Conservation (phyloP, 2,888 invertebrate genomes). For the Heteropelma amictum region DNA sequence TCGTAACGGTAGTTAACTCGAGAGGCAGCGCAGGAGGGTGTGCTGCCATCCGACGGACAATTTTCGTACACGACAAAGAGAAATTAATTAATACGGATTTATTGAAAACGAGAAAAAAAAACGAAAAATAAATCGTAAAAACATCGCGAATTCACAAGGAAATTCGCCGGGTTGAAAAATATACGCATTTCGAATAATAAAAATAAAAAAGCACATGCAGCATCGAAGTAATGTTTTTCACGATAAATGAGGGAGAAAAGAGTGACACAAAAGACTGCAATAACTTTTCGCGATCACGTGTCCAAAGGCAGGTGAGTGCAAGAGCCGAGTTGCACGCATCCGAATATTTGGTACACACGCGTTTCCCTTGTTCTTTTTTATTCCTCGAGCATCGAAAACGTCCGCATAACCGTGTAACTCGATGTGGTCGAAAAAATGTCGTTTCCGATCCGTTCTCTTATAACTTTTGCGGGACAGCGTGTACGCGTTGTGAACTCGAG, state of each 20-base stretch:
- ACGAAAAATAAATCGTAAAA: not conserved
- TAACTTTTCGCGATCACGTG: not conserved
- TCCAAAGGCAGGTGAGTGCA: not conserved
- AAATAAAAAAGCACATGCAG: not conserved
- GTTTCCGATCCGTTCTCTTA: not conserved
- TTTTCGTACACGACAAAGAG: not conserved
- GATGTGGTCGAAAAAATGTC: conserved; percentile 2
- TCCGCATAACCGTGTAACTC: no score
- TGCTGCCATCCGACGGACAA: not conserved
- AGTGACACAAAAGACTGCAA: no score
- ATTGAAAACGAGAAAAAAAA: not conserved
- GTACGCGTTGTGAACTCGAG: conserved; percentile 17
- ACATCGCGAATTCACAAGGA: no score
- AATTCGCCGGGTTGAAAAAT: not conserved
- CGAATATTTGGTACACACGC: no score
- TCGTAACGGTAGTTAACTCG: no score
- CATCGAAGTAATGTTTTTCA: not conserved
- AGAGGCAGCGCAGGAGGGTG: conserved; percentile 15
- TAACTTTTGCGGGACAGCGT: not conserved
- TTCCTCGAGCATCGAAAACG: no score
- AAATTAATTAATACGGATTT: not conserved
- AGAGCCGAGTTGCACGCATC: not conserved
- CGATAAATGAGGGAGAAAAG: not conserved
- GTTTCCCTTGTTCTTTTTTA: no score
- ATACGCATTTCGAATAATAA: not conserved